Evolutionary conservation across 2,797 vertebrate species (phyloP), one percentile per base, ranked within the genome.

Genomic region (Coracias cyanogaster): DNA sequence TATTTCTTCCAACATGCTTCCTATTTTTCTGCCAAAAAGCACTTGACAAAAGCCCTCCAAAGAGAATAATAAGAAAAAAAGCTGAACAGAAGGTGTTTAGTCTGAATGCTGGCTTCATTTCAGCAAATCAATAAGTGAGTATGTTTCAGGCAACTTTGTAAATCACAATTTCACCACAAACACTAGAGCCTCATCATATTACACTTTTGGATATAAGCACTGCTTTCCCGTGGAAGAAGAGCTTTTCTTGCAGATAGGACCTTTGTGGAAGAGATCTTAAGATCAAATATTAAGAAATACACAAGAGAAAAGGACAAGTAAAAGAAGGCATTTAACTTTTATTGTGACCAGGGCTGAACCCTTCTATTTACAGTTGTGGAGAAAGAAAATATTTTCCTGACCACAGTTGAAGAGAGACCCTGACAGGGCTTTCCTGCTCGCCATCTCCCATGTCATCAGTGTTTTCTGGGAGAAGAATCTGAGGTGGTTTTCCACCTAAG

Each of bases 401-500:
- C 97, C 98, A 80, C 97, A 98, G 97, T 94, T 97, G 95, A 98
- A 97, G 95, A 96, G 95, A 97, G 86, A 95, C 64, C 82, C 97
- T 98, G 96, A 98, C 97, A 98, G 97, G 96, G 88, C 76, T 96
- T 98, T 98, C 95, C 97, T 98, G 98, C 98, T 98, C 96, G 70
- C 97, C 96, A 92, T 97, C 96, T 98, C 98, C 97, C 97, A 96
- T 97, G 98, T 98, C 98, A 97, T 98, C 97, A 97, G 97, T 98
- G 94, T 98, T 98, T 98, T 98, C 97, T 98, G 97, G 96, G 97
- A 97, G 97, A 98, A 98, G 98, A 98, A 99, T 98, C 98, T 97
- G 98, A 97, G 97, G 98, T 97, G 98, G 96, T 98, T 99, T 98
- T 98, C 97, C 95, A 97, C 97, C 97, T 99, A 99, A 99, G 98